These are phyloP conservation scores for Vollenhovia emeryi DNA, from an alignment of 1,140 invertebrate genomes.

Conservation along the genomic window DNA sequence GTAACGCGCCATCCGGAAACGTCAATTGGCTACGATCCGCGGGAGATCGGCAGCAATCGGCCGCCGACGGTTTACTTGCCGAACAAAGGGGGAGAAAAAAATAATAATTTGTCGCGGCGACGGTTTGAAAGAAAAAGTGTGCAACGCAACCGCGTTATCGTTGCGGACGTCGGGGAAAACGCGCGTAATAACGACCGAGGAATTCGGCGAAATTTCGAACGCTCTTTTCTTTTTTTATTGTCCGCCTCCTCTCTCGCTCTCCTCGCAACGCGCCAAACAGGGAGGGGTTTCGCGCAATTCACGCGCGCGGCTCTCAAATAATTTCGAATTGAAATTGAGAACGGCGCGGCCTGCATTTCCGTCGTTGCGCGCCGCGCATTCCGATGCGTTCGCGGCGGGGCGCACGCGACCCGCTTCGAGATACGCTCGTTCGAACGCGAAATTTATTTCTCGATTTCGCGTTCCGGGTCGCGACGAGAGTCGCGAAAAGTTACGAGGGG, in stretches of 20 bases:
- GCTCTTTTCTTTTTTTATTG: no score
- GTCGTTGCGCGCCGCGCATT: background rate
- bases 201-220: conserved; percentile 3
- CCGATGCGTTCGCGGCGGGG: conserved; percentile 17
- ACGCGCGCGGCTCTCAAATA: conserved; percentile 9
- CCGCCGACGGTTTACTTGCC: no score
- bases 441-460: conserved; percentile 49
- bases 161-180: background rate
- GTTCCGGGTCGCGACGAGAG: conserved; percentile 13
- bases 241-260: no score
- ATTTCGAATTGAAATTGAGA: conserved; percentile 49
- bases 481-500: conserved; percentile 36
- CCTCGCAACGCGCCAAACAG: background rate
- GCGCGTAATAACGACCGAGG: background rate
- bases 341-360: background rate
- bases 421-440: conserved; percentile 39
- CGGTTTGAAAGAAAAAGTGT: no score
- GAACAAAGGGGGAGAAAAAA: no score
- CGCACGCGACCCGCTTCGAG: conserved; percentile 28
- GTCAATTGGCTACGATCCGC: conserved; percentile 20
- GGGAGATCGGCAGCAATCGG: background rate
- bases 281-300: conserved; percentile 7
- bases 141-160: background rate
- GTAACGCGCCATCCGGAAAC: conserved; percentile 21
- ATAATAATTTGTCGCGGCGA: no score